A percentile compares a stretch with the other conserved stretches of the same genome.
phyloP scores from a whole-genome alignment of 1,140 invertebrate genomes.

The Arctopsyche grandis region DNA sequence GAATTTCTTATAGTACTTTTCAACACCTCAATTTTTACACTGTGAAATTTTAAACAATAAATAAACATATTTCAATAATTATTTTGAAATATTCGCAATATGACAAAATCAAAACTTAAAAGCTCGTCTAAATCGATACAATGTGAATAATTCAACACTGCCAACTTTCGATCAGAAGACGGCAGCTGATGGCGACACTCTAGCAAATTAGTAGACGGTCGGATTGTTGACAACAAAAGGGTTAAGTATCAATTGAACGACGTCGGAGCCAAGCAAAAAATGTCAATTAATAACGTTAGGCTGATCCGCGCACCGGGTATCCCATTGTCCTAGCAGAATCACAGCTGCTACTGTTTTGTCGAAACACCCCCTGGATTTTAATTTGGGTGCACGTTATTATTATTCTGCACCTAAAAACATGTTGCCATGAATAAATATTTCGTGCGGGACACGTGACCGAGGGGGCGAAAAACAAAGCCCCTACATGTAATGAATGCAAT shows the following conservation, averaged over 20 bases:
- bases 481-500: conserved; percentile 4
- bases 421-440: conserved; percentile 15
- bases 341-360: conserved; percentile 29
- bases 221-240: not conserved
- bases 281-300: conserved; percentile 31
- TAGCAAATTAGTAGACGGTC: not conserved
- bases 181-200: conserved; percentile 1
- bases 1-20: too few relatives aligned
- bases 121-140: too few relatives aligned
- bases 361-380: not conserved
- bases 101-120: too few relatives aligned
- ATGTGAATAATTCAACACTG: too few relatives aligned
- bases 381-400: conserved; percentile 12
- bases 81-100: too few relatives aligned
- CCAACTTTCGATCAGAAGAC: too few relatives aligned
- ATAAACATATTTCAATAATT: too few relatives aligned
- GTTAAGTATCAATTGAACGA: not conserved
- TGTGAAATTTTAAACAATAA: too few relatives aligned
- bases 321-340: conserved; percentile 25
- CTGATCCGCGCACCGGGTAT: conserved; percentile 8
- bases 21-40: too few relatives aligned
- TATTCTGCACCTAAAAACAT: conserved; percentile 18
- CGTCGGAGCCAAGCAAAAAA: not conserved
- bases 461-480: not conserved
- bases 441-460: not conserved